These are phyloP conservation scores for Anisognathus igniventris DNA, from an alignment of 2,797 vertebrate genomes.

Conservation along the genomic window DNA sequence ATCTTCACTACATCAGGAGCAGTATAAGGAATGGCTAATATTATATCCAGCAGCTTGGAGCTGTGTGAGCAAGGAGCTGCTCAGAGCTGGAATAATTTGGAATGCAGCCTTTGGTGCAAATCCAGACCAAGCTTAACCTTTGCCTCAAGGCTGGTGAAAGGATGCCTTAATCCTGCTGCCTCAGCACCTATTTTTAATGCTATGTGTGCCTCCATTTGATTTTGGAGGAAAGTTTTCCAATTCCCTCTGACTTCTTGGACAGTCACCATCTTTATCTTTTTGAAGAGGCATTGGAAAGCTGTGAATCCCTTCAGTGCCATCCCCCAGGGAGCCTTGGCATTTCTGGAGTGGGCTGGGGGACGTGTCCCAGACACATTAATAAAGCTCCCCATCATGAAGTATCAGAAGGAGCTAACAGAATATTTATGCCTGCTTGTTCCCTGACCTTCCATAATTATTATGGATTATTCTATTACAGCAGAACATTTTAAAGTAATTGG, in stretches of 20 bases:
- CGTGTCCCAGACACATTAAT: background rate
- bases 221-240: background rate
- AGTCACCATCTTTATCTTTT: background rate
- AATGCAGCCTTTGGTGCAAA: background rate
- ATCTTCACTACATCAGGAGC: background rate
- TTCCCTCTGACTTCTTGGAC: background rate
- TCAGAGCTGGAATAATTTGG: background rate
- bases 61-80: background rate
- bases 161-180: background rate
- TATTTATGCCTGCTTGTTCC: background rate
- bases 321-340: background rate
- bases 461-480: constrained; percentile 28
- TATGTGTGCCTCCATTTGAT: background rate
- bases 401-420: background rate
- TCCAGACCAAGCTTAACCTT: background rate
- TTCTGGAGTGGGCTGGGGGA: background rate
- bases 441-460: constrained; percentile 14
- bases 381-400: background rate
- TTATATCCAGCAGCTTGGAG: background rate
- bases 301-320: background rate
- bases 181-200: background rate
- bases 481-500: constrained; percentile 9
- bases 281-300: background rate
- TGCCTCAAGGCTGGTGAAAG: background rate
- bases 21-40: background rate